Conservation (phyloP, 2,113 vertebrate genomes). For the Dendropsophus ebraccatus region DNA sequence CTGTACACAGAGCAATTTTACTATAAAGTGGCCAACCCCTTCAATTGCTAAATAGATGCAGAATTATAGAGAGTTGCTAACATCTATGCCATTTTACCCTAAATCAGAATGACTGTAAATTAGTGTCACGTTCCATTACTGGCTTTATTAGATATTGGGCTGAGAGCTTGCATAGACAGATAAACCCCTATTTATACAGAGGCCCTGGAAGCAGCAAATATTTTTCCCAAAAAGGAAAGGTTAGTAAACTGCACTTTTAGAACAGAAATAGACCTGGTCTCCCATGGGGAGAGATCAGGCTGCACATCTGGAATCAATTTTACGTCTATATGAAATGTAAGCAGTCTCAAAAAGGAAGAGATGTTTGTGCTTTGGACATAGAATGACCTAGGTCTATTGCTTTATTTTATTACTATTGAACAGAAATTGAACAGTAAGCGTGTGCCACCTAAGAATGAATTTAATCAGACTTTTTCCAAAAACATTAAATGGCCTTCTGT, state of each 20-base stretch:
- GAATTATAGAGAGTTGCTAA: no score
- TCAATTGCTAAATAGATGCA: no score
- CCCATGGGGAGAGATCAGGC: not conserved
- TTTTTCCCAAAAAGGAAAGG: conserved; percentile 29
- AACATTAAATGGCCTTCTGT: no score
- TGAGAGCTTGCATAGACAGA: not conserved
- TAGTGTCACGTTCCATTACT: conserved; percentile 1
- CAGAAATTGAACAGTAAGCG: not conserved
- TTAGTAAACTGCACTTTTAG: not conserved
- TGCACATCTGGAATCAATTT: conserved; percentile 27
- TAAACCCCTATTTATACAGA: conserved; percentile 1
- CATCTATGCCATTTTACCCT: no score
- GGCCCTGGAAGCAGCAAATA: conserved; percentile 3
- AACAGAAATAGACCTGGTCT: conserved; percentile 15
- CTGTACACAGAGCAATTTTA: no score
- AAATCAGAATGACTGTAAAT: not conserved
- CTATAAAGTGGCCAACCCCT: no score
- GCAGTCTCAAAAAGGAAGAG: not conserved
- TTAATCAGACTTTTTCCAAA: no score
- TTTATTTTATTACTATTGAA: not conserved
- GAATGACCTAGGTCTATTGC: no score
- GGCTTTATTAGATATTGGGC: not conserved
- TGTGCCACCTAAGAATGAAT: not conserved
- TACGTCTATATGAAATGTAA: not conserved
- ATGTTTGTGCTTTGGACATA: not conserved